Percentiles rank a stretch among this genome's conserved stretches.
Evolutionary conservation across 2,113 vertebrate species (phyloP).

Genomic region (Corythornis vintsioides): DNA sequence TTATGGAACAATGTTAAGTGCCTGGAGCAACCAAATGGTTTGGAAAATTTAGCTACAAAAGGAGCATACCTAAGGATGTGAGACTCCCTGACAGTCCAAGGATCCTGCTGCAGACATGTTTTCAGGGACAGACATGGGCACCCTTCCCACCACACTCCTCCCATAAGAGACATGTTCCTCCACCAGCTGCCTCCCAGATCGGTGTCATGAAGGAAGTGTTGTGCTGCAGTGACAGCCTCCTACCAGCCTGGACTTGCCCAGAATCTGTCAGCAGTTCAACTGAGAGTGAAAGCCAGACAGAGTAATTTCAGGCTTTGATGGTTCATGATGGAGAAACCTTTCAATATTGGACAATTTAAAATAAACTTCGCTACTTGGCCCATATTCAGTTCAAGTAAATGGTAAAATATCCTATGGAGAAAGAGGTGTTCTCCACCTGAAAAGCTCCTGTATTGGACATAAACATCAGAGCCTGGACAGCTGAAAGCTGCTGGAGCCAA

Average conservation of each 20-base stretch:
- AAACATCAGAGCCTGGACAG: not conserved
- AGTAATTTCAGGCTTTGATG: not conserved
- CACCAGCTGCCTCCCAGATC: not conserved
- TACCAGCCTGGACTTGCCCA: not conserved
- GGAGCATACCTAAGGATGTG: not conserved
- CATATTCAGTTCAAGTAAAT: not conserved
- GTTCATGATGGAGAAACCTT: not conserved
- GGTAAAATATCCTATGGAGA: not conserved
- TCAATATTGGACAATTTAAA: not conserved
- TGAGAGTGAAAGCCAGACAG: not conserved
- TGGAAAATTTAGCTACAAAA: not conserved
- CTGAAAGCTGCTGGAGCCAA: accelerated
- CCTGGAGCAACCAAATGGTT: not conserved
- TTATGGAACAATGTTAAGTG: not conserved
- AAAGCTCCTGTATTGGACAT: not conserved
- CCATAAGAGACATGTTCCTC: not conserved
- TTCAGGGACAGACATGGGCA: accelerated
- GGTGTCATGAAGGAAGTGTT: accelerated
- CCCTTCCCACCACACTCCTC: accelerated
- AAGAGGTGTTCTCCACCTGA: not conserved
- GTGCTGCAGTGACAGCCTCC: not conserved
- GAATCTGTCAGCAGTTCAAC: not conserved
- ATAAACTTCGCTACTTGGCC: not conserved
- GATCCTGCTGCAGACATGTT: not conserved
- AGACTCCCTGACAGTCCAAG: not conserved